Evolutionary conservation across 2,888 invertebrate species (phyloP), one percentile per base, ranked within the genome.

Genomic region (Danaus chrysippus): DNA sequence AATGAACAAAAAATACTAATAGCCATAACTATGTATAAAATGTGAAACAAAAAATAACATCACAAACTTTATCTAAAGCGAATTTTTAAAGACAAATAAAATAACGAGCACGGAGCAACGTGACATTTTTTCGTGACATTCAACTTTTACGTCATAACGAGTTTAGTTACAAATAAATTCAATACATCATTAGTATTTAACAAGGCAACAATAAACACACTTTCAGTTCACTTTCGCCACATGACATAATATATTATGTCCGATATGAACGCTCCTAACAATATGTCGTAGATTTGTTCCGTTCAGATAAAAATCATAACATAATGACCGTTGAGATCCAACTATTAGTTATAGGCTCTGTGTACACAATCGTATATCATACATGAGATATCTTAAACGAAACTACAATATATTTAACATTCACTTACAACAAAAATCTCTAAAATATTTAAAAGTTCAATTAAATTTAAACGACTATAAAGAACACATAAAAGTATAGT

Each of bases 251-350:
- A 64, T 54, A 59, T 46, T 61, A 67, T 65, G 66, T 59, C 62
- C 44, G 56, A 70, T 68, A 72, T 72, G 70, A 72, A 70, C 70
- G 62, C 68, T 64, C 68, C 71, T 71, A 72, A 71, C 76, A 73
- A 75, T 81, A 77, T 75, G 79, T 79, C 78, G 79, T 73, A 73
- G 73, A 73, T 75, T 73, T 71, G 72, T 74, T 75, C 72, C 64
- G 65, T 59, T 62, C 55, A 64, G 74, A 76, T 76, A 73, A 64
- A 60, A 74, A 74, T 69, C 65, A 71, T 67, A 71, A 66, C 64
- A 62, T 58, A 65, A 61, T 49, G 54, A 62, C 64, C 63, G 68
- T 67, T 68, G 62, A 65, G 61, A 67, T 67, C 63, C 61, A 59
- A 54, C 53, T 59, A 57, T 19, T 57, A 44, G 17, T 65, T 66